Base-by-base conservation (phyloP, 2,797 vertebrate species). In the Lates japonicus region DNA sequence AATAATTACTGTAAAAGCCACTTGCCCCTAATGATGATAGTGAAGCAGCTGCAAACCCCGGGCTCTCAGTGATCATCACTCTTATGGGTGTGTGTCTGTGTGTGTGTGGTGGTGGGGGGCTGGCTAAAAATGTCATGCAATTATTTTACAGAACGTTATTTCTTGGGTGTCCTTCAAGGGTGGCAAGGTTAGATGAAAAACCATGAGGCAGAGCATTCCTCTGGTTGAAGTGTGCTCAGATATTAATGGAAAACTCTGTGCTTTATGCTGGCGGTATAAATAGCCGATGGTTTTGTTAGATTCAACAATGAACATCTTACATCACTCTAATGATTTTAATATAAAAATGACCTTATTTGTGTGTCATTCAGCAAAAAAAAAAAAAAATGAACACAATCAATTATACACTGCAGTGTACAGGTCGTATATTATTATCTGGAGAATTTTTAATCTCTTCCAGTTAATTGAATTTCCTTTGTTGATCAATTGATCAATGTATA, bases 1-100 rank as follows among this genome's bases (percentile, higher is more conserved):
- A 67, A 83, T 87, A 90, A 92, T 91, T 88, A 89, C 80, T 81
- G 76, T 90, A 86, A 92, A 90, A 92, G 90, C 90, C 82, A 76
- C 76, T 89, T 72, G 33, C 75, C 82, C 64, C 59, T 87, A 79
- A 89, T 78, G 89, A 80, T 78, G 82, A 83, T n/a, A 60, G 77
- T 49, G 72, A 88, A 64, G 80, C 86, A 80, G 87, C 87, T 84
- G 87, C 69, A 66, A 59, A 81, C 65, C 66, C 25, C 20, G 35
- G 41, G 83, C 83, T 81, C 71, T 80, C 60, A 64, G 55, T 2
- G 4, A 76, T 80, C 80, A 84, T 82, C 71, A 52, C 65, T 83
- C 44, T 79, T 29, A 76, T 61, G 55, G 3, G 54, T 54, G 70
- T 19, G 31, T 54, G 59, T 51, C 35, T 62, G n/a, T 59, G n/a